Conservation (phyloP, 64 coral and sea anemone genomes). For the Dendrophyllia cribrosa region DNA sequence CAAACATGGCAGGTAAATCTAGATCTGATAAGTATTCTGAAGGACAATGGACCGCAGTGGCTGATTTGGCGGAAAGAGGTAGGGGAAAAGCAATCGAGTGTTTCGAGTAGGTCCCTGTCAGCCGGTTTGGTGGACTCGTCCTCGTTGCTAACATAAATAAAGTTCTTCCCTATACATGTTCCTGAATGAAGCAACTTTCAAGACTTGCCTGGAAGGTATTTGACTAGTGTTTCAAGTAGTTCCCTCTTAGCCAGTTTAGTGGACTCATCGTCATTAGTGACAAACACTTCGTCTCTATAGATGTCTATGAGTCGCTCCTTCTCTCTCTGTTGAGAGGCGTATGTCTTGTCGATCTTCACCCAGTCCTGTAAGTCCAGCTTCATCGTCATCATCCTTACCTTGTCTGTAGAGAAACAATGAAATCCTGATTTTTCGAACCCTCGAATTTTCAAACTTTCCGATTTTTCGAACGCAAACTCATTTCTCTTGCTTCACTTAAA, state of each 20-base stretch:
- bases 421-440: no score
- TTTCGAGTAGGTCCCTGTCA: slow-evolving; percentile 57
- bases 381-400: slow-evolving; percentile 67
- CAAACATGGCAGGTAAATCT: no score
- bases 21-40: no score
- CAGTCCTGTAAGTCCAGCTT: slow-evolving; percentile 63
- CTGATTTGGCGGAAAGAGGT: no score
- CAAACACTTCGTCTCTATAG: slow-evolving; percentile 54
- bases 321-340: slow-evolving; percentile 69
- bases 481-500: no score
- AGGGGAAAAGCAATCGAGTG: neutral
- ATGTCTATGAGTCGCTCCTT: slow-evolving; percentile 59
- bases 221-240: slow-evolving; percentile 42
- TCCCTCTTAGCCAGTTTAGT: slow-evolving; percentile 62
- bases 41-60: no score
- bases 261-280: slow-evolving; percentile 58
- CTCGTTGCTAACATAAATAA: slow-evolving; percentile 63
- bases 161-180: slow-evolving; percentile 27
- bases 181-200: neutral
- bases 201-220: slow-evolving; percentile 66
- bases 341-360: slow-evolving; percentile 73
- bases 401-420: slow-evolving; percentile 10
- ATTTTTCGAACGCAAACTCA: no score
- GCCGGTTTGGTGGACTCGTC: slow-evolving; percentile 53
- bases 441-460: no score